Base-by-base conservation (phyloP, 2,113 vertebrate species). In the Platanista minor region DNA sequence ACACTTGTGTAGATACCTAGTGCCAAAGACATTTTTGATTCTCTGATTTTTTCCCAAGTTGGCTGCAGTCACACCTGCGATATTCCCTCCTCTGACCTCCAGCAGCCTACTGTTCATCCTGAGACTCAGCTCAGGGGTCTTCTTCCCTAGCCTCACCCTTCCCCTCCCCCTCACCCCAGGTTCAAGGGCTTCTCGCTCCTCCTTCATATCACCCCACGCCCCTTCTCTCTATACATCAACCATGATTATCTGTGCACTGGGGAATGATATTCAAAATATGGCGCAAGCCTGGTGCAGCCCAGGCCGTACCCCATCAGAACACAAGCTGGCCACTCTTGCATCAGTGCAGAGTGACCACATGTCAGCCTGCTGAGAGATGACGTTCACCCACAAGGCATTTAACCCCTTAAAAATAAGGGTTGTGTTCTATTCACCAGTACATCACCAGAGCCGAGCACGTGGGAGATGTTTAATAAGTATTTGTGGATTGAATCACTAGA, bases 81-180 rank as follows among this genome's bases (percentile, higher is more conserved):
- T 0, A 43, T n/a, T 27, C n/a, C 41, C 12, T 67, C 25, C 21
- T 7, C 27, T 43, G 18, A 33, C 10, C 1, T 0, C 61, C 27
- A 11, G 46, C 23, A 94, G 80, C 20, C 13, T 71, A 52, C 41
- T 39, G 10, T 29, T 27, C 46, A 54, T 21, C 46, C 31, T 43
- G 17, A 86, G 39, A 59, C 8, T 67, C 46, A 89, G n/a, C 18
- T 2, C 29, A 83, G 21, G 8, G 29, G 0, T 64, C 57, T 23
- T 66, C 41, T 84, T 81, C 77, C n/a, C 43, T 18, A 21, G 31
- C 43, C 29, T 46, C n/a, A 27, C 46, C 52, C 49, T 87, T 15
- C 18, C 41, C 12, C 8, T 92, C 21, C 2, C 11, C 46, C 36
- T 46, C 17, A 61, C 57, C 62, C 59, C 52, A 87, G 27, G 33